phyloP scores from a whole-genome alignment of 2,888 invertebrate genomes.

The Adelphocoris suturalis region DNA sequence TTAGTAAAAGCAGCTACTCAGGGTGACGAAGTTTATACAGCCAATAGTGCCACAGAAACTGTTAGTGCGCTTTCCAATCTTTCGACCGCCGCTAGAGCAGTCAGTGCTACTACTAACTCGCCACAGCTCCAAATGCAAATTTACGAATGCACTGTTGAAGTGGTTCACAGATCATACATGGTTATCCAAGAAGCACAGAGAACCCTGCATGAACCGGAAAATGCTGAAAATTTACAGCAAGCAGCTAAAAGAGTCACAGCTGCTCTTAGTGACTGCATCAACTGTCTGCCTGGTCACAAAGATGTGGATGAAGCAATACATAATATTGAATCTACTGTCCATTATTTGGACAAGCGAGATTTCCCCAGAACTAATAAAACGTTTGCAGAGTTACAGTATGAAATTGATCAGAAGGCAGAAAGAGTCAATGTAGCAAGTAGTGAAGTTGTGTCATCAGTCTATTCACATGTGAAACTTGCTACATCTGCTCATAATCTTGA shows the following conservation, averaged over 20 bases:
- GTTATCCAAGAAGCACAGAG: constrained; percentile 90
- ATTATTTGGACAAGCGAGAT: constrained; percentile 76
- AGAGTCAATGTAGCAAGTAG: constrained; percentile 91
- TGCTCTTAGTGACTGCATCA: constrained; percentile 86
- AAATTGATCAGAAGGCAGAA: constrained; percentile 91
- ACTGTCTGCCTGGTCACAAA: constrained; percentile 94
- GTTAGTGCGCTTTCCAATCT: constrained; percentile 88
- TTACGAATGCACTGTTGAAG: constrained; percentile 84
- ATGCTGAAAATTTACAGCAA: constrained; percentile 83
- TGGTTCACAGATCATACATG: constrained; percentile 87
- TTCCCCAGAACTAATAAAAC: constrained; percentile 87
- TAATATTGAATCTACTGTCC: constrained; percentile 85
- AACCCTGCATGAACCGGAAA: constrained; percentile 84
- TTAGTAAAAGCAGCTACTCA: constrained; percentile 91
- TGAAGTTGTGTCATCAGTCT: constrained; percentile 77
- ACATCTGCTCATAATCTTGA: constrained; percentile 89
- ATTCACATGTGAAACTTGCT: constrained; percentile 81
- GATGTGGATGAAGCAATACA: constrained; percentile 95
- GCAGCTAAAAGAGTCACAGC: constrained; percentile 86
- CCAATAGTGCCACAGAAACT: constrained; percentile 89
- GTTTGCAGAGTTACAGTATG: constrained; percentile 90
- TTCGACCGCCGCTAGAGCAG: constrained; percentile 87
- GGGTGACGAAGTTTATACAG: constrained; percentile 89
- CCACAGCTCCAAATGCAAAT: constrained; percentile 70
- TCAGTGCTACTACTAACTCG: constrained; percentile 82